A percentile compares a stretch with the other conserved stretches of the same genome.
Evolutionary conservation across 2,888 invertebrate species (phyloP).

Genomic region (Leptinotarsa peninsularis): DNA sequence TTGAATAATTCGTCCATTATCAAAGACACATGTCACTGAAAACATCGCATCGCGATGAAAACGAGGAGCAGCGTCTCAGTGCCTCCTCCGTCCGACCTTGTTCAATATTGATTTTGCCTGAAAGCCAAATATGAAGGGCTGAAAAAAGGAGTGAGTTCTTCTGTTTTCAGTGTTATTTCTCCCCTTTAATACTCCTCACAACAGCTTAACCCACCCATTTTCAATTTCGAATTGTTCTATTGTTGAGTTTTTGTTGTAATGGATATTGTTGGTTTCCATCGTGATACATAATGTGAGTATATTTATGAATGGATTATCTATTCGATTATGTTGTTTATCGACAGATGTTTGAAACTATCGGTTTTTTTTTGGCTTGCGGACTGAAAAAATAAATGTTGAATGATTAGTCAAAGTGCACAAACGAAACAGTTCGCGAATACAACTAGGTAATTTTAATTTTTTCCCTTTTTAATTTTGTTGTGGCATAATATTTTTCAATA

Average conservation of each 20-base stretch:
- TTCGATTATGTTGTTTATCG: neutral
- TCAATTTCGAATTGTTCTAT: conserved; percentile 38
- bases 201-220: conserved; percentile 39
- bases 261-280: conserved; percentile 31
- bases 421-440: neutral
- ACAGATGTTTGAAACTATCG: neutral
- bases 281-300: conserved; percentile 37
- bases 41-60: conserved; percentile 34
- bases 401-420: neutral
- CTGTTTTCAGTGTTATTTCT: conserved; percentile 48
- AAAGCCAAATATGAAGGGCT: conserved; percentile 51
- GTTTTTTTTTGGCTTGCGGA: neutral
- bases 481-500: no score
- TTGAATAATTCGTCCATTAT: conserved; percentile 35
- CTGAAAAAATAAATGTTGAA: neutral
- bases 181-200: conserved; percentile 41
- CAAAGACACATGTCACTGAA: conserved; percentile 15
- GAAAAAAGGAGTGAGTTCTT: conserved; percentile 48
- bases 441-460: no score
- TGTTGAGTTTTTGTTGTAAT: conserved; percentile 36
- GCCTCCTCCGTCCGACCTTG: conserved; percentile 55
- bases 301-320: conserved; percentile 1
- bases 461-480: no score
- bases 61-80: conserved; percentile 50
- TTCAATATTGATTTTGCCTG: conserved; percentile 59